Conservation (phyloP, 2,113 vertebrate species). For the Larimichthys polyactis region DNA sequence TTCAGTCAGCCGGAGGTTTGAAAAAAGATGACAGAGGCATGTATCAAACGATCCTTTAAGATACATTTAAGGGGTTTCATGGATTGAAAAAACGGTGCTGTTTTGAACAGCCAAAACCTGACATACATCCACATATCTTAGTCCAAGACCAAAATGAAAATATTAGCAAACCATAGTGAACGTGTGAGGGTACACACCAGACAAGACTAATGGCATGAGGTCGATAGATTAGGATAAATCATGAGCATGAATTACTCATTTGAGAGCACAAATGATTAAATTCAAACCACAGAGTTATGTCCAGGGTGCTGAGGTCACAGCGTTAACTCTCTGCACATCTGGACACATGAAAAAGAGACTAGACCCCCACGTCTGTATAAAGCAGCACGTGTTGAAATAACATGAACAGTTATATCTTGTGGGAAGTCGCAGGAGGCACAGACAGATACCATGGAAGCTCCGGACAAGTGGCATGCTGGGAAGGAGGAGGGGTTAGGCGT, state of each 20-base stretch:
- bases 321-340: neutral
- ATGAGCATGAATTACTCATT: neutral
- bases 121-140: too few species aligned
- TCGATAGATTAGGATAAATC: neutral
- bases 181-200: too few species aligned
- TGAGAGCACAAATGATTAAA: neutral
- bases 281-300: too few species aligned
- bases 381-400: neutral
- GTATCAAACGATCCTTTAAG: too few species aligned
- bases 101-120: too few species aligned
- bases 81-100: too few species aligned
- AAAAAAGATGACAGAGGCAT: too few species aligned
- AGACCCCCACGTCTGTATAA: neutral
- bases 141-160: too few species aligned
- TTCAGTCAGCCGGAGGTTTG: too few species aligned
- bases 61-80: neutral
- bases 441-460: constrained; percentile 43
- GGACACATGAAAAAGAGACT: neutral
- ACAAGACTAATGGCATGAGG: too few species aligned
- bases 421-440: constrained; percentile 29
- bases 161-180: too few species aligned
- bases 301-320: too few species aligned
- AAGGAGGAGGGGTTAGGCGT: constrained; percentile 21
- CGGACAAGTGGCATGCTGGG: constrained; percentile 59
- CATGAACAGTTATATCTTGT: neutral